These are phyloP conservation scores for Idris sp. DNA, from an alignment of 1,140 invertebrate genomes.

Conservation along the genomic window DNA sequence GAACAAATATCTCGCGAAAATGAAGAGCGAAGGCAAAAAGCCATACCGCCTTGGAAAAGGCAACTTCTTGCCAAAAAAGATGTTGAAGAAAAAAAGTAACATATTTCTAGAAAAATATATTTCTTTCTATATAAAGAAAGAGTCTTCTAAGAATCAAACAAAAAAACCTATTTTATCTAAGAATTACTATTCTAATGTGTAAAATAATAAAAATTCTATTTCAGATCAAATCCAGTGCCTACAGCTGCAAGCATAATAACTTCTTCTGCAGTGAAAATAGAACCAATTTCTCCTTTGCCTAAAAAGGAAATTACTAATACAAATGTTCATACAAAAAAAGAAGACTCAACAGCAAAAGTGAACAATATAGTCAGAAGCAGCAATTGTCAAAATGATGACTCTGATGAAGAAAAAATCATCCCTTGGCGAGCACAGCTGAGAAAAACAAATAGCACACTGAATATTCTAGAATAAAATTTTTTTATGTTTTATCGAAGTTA, in stretches of 20 bases:
- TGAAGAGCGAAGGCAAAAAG: constrained; percentile 89
- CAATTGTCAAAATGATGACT: constrained; percentile 71
- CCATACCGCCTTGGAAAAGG: constrained; percentile 95
- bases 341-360: constrained; percentile 53
- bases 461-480: constrained; percentile 81
- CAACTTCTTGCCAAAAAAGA: constrained; percentile 91
- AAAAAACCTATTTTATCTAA: too few relatives aligned
- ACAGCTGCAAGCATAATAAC: constrained; percentile 13
- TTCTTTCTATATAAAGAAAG: too few relatives aligned
- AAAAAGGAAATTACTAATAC: constrained; percentile 49
- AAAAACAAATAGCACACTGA: constrained; percentile 91
- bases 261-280: constrained; percentile 65
- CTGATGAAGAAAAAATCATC: constrained; percentile 83
- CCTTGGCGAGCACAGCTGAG: constrained; percentile 92
- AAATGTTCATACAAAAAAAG: constrained; percentile 34
- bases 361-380: constrained; percentile 37
- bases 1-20: constrained; percentile 89
- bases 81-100: constrained; percentile 83
- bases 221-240: constrained; percentile 46
- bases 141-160: too few relatives aligned
- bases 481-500: constrained; percentile 5
- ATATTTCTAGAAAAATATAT: too few relatives aligned
- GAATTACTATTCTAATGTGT: too few relatives aligned
- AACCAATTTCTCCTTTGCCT: constrained; percentile 51
- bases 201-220: too few relatives aligned